Conservation (phyloP, 2,888 invertebrate genomes). For the Hydrotaea diabolus region DNA sequence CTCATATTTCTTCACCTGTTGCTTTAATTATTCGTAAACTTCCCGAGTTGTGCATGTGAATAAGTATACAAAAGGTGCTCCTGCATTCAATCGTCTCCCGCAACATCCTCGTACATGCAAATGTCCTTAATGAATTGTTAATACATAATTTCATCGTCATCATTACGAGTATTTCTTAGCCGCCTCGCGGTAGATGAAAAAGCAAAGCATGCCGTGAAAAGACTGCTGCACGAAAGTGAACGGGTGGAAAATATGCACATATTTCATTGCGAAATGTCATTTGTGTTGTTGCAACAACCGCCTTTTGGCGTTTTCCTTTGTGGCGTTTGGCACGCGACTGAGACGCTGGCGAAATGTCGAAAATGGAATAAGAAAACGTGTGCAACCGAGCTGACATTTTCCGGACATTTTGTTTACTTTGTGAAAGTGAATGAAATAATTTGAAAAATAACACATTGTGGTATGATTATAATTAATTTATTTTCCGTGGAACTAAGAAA, state of each 20-base stretch:
- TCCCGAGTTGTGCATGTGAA: too few relatives aligned
- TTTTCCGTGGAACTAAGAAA: background rate
- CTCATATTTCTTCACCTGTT: background rate
- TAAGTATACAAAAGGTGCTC: too few relatives aligned
- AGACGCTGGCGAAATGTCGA: background rate
- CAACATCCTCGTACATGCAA: background rate
- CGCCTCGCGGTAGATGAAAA: background rate
- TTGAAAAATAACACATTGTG: background rate
- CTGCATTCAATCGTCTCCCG: background rate
- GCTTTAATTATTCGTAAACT: background rate
- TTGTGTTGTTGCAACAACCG: background rate
- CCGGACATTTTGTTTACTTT: conserved; percentile 1
- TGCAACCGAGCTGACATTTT: conserved; percentile 5
- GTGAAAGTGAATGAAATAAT: conserved; percentile 10
- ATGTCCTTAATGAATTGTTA: conserved; percentile 30
- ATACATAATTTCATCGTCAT: conserved; percentile 38
- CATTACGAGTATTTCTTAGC: background rate
- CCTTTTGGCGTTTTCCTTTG: background rate
- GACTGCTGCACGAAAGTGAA: background rate
- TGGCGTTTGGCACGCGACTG: conserved; percentile 7
- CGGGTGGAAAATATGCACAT: conserved; percentile 20
- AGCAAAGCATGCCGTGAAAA: background rate
- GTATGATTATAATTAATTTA: background rate
- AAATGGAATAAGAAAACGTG: background rate
- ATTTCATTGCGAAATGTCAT: background rate